Evolutionary conservation across 1,140 invertebrate species (phyloP), one percentile per base, ranked within the genome.

Genomic region (Lepidurus couesii): DNA sequence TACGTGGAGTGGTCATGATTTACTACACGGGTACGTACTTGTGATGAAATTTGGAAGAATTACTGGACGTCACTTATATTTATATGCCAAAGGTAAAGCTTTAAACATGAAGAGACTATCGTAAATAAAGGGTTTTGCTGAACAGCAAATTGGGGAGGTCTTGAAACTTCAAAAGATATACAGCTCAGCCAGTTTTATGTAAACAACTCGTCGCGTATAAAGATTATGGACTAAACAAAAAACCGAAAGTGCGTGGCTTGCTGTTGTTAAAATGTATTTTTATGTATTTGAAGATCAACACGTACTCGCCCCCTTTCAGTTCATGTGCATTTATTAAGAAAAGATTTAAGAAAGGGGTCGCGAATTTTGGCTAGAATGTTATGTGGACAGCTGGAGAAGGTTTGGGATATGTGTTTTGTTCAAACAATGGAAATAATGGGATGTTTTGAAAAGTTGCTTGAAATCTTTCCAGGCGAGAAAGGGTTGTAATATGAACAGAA

Each of bases 101-200:
- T 65, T 16, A 65, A 65, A 16, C 0, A 21, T 21, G n/a, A 65
- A 4, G n/a, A 65, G 16, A 16, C 53, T 65, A 13, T 16, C 53
- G 53, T 65, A 65, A 65, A 65, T 65, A 65, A 65, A 65, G 21
- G 13, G 13, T 65, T 47, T 47, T 65, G 53, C 53, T 65, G 53
- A 21, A 65, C 53, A 65, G 53, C 53, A 65, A 65, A 65, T 65
- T 65, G 53, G 53, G 53, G 53, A 65, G 53, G 53, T 65, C 53
- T 65, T 65, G 53, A 65, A 65, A 16, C 8, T 21, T 21, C 8
- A 65, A 65, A 65, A 65, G 53, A 65, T 65, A 65, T 65, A 65
- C 53, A 1, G 53, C 53, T 65, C 21, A n/a, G 21, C 3, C 21
- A 13, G 13, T 13, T 65, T 65, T 16, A 65, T 65, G 53, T 65